Percentiles rank a stretch among this genome's conserved stretches.
These are phyloP conservation scores for Eubasilissa splendida DNA, from an alignment of 2,888 invertebrate genomes.

Conservation along the genomic window DNA sequence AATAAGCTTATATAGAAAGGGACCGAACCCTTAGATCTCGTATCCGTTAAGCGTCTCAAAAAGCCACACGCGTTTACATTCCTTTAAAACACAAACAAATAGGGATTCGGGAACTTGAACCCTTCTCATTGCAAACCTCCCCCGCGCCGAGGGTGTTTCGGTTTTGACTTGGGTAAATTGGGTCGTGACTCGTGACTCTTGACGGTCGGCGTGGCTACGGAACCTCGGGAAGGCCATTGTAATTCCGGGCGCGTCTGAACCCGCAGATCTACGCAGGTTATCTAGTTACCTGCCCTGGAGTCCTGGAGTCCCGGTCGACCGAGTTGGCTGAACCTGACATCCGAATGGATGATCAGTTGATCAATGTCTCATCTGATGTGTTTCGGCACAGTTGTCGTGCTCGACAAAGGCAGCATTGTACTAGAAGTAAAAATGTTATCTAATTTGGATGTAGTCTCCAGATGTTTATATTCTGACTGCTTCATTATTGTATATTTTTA, in stretches of 20 bases:
- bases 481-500: too few relatives aligned
- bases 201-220: background rate
- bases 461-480: too few relatives aligned
- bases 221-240: background rate
- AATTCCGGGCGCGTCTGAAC: slow-evolving; percentile 1
- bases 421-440: too few relatives aligned
- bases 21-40: too few relatives aligned
- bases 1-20: too few relatives aligned
- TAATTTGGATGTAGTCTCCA: too few relatives aligned
- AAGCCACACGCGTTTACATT: too few relatives aligned
- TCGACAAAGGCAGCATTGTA: too few relatives aligned
- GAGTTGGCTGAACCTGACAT: too few relatives aligned
- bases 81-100: background rate
- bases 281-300: background rate
- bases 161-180: slow-evolving; percentile 22
- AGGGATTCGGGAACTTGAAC: too few relatives aligned
- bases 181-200: slow-evolving; percentile 19
- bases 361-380: background rate
- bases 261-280: background rate
- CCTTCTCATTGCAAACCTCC: slow-evolving; percentile 1
- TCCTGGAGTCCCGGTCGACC: background rate
- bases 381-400: too few relatives aligned
- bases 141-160: background rate
- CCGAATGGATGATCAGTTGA: background rate
- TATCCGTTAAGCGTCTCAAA: too few relatives aligned